Percentiles rank a stretch among this genome's conserved stretches.
Evolutionary conservation across 2,113 vertebrate genomes (phyloP).

Genomic region (Platysteira castanea): DNA sequence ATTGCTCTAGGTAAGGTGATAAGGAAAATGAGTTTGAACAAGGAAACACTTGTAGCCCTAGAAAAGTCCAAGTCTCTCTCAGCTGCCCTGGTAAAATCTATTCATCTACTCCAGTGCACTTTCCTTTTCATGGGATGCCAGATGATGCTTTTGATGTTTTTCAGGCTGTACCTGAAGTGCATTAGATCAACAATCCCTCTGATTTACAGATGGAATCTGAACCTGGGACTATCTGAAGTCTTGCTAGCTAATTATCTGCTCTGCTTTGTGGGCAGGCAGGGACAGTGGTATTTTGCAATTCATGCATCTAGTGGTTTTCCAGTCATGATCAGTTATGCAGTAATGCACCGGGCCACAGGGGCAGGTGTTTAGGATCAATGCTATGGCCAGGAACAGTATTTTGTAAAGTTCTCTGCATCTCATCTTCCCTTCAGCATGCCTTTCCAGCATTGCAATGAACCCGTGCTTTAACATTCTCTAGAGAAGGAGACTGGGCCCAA

Average conservation of each 20-base stretch:
- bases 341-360: neutral
- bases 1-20: neutral
- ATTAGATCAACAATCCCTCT: neutral
- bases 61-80: neutral
- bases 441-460: neutral
- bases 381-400: neutral
- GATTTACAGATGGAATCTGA: neutral
- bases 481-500: neutral
- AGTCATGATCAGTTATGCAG: neutral
- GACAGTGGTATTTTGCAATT: neutral
- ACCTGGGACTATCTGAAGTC: neutral
- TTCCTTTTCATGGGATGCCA: neutral
- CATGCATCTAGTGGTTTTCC: neutral
- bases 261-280: neutral
- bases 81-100: neutral
- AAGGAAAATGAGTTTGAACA: neutral
- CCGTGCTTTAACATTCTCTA: neutral
- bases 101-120: neutral
- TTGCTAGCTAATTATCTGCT: neutral
- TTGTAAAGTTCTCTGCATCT: neutral
- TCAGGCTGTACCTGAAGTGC: neutral
- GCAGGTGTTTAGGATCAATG: neutral
- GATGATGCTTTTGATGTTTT: neutral
- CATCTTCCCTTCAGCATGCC: neutral
- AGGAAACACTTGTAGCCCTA: neutral